These are phyloP conservation scores for Heliconius eleuchia DNA, from an alignment of 1,140 invertebrate species.

Conservation along the genomic window DNA sequence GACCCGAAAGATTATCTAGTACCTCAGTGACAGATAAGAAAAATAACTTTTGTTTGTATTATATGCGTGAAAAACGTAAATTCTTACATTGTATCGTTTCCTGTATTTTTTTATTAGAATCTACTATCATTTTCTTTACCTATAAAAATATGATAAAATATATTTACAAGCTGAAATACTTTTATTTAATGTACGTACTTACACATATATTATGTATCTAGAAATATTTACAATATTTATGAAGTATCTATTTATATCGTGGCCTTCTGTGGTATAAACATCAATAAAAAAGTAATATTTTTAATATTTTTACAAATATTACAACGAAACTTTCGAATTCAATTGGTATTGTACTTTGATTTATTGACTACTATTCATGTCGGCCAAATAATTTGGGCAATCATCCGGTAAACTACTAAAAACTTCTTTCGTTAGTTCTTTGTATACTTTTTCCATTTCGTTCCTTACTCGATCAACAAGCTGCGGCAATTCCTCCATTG, in stretches of 20 bases:
- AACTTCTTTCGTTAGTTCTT: slow-evolving; percentile 84
- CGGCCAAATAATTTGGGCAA: slow-evolving; percentile 15
- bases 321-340: background rate
- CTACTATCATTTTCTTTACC: no score
- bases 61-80: no score
- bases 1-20: no score
- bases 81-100: no score
- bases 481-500: slow-evolving; percentile 85
- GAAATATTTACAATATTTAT: no score
- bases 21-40: no score
- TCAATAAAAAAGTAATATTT: background rate
- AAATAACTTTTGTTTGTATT: no score
- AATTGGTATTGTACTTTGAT: background rate
- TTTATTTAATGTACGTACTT: background rate
- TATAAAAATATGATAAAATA: background rate
- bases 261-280: background rate
- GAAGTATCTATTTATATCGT: background rate
- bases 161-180: background rate
- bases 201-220: background rate
- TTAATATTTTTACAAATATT: background rate
- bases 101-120: no score
- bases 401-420: slow-evolving; percentile 36
- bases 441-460: slow-evolving; percentile 84
- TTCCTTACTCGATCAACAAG: slow-evolving; percentile 84
- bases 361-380: slow-evolving; percentile 14